These are phyloP conservation scores for Lasioglossum calceatum DNA, from an alignment of 2,888 invertebrate species.

Conservation along the genomic window DNA sequence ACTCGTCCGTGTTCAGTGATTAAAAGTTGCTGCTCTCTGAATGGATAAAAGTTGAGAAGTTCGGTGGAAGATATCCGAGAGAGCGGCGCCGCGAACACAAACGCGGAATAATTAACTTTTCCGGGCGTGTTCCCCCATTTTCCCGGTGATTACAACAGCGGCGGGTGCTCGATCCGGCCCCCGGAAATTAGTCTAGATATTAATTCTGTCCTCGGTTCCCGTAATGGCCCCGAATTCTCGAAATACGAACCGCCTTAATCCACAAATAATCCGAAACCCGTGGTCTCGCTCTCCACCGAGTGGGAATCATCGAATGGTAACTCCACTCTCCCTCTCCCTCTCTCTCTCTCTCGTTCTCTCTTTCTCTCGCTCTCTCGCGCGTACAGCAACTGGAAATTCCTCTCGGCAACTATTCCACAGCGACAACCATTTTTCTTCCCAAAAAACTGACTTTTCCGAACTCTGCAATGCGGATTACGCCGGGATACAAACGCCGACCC, in stretches of 20 bases:
- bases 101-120: conserved; percentile 42
- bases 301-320: conserved; percentile 15
- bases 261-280: conserved; percentile 6
- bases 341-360: not conserved
- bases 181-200: conserved; percentile 45
- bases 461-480: not conserved
- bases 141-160: not conserved
- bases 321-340: not conserved
- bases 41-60: conserved; percentile 3
- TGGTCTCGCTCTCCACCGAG: conserved; percentile 4
- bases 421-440: not conserved
- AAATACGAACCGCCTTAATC: conserved; percentile 27
- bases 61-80: not conserved
- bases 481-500: not conserved
- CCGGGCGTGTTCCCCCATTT: not conserved
- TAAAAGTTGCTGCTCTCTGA: conserved; percentile 45
- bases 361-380: not conserved
- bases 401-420: not conserved
- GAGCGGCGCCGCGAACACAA: not conserved
- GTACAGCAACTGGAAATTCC: conserved; percentile 19
- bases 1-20: not conserved
- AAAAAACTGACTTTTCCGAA: not conserved
- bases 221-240: conserved; percentile 29
- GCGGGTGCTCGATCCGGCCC: not conserved
- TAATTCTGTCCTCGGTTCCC: conserved; percentile 33